Base-by-base conservation (phyloP, 2,888 invertebrate genomes). In the Fragum sueziense region DNA sequence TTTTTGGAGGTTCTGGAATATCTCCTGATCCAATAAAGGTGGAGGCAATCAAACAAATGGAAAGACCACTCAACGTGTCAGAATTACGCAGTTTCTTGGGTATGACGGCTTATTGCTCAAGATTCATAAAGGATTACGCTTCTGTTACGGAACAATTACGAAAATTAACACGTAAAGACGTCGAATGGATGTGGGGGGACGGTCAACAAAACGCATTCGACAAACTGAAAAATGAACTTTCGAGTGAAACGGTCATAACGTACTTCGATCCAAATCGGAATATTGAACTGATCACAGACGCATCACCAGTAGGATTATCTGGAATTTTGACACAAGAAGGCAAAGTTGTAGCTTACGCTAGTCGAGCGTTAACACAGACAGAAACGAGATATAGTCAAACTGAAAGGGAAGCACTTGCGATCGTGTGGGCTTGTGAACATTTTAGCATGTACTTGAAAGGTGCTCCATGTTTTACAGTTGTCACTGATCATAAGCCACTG, bases 351-450 rank as follows among this genome's bases (percentile, higher is more conserved):
- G 71, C 69, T 14, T 86, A 87, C 59, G 84, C 82, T 11, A 84
- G 85, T 37, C 59, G 82, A 20, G 71, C 80, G 20, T 77, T 86
- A 2, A 77, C 86, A 9, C 74, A 76, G n/a, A 78, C 76, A 4
- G 88, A 87, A 65, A 11, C 61, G 2, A 52, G 87, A 9, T 87
- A 87, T 69, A 81, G 81, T 11, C 87, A 88, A 67, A 88, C 85
- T 20, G 86, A 87, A 70, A 70, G 85, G 1, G 88, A 88, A 59
- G 72, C 84, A 47, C 74, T 89, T 20, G 88, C 85, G 11, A 77
- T 89, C 6, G 86, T 87, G 14, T 89, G 86, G 88, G 70, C 77
- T 0, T 80, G 76, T 62, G 87, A 90, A 74, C 84, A 87, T 65
- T 90, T 37, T 71, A 61, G 80, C n/a, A 72, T 82, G 47, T 88